Conservation (phyloP, 2,888 invertebrate genomes). For the Cyaniris semiargus region DNA sequence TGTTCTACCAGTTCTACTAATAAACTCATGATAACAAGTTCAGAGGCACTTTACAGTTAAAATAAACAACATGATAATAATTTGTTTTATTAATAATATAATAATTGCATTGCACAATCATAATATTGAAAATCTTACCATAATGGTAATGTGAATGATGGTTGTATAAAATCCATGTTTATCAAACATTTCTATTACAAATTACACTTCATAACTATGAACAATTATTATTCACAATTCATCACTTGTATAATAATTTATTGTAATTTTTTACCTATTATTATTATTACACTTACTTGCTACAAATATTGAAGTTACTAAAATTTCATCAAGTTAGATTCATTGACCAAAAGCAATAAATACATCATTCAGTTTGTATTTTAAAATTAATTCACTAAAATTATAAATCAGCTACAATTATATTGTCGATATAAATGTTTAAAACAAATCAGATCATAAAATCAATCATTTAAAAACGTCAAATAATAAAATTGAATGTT, state of each 20-base stretch:
- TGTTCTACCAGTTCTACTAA: not conserved
- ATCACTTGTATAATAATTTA: not conserved
- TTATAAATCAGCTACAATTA: not conserved
- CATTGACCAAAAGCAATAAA: not conserved
- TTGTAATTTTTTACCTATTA: not conserved
- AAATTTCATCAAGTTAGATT: not conserved
- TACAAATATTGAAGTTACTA: not conserved
- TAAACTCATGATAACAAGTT: not conserved
- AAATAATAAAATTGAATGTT: not conserved
- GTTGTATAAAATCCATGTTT: slow-evolving; percentile 6
- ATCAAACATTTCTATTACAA: slow-evolving; percentile 1
- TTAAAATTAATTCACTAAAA: not conserved
- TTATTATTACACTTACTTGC: not conserved
- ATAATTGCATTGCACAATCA: slow-evolving; percentile 15
- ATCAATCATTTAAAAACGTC: not conserved
- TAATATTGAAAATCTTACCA: not conserved
- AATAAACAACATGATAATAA: not conserved
- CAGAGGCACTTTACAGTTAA: not conserved
- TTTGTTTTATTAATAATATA: slow-evolving; percentile 16
- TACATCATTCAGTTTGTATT: not conserved
- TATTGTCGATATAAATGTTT: not conserved
- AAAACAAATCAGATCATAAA: not conserved
- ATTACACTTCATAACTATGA: not conserved
- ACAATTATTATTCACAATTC: slow-evolving; percentile 11
- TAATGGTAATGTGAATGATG: not conserved